Conservation (phyloP, 2,888 invertebrate species). For the Thymelicus sylvestris region DNA sequence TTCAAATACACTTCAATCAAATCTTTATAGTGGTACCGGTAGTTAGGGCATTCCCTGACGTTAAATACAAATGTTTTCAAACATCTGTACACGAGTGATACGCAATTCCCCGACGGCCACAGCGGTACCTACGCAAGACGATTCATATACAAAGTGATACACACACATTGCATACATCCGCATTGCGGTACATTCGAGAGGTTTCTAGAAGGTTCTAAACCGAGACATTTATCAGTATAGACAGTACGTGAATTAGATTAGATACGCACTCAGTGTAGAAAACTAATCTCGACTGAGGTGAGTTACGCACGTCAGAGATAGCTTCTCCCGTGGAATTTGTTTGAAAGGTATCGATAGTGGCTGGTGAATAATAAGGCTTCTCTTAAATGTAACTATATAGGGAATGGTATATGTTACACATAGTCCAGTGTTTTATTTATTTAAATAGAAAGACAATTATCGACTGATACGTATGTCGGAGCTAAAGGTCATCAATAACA, state of each 20-base stretch:
- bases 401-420: too few species aligned
- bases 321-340: neutral
- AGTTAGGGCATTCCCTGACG: neutral
- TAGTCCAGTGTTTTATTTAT: too few species aligned
- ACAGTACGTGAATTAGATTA: constrained; percentile 3
- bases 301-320: neutral
- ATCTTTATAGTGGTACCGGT: too few species aligned
- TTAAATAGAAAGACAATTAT: too few species aligned
- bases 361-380: too few species aligned
- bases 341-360: neutral
- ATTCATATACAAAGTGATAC: neutral
- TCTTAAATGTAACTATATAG: too few species aligned
- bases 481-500: too few species aligned
- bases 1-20: too few species aligned
- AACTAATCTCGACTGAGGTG: neutral
- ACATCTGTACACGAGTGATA: neutral
- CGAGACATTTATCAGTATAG: neutral
- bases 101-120: constrained; percentile 10
- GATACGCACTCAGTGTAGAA: neutral
- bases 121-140: constrained; percentile 7
- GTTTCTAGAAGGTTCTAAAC: constrained; percentile 12
- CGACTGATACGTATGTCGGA: too few species aligned
- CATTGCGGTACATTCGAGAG: constrained; percentile 21
- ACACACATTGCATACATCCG: constrained; percentile 4
- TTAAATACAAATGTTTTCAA: neutral